Conservation (phyloP, 2,888 invertebrate genomes). For the Drosophila gaucha region DNA sequence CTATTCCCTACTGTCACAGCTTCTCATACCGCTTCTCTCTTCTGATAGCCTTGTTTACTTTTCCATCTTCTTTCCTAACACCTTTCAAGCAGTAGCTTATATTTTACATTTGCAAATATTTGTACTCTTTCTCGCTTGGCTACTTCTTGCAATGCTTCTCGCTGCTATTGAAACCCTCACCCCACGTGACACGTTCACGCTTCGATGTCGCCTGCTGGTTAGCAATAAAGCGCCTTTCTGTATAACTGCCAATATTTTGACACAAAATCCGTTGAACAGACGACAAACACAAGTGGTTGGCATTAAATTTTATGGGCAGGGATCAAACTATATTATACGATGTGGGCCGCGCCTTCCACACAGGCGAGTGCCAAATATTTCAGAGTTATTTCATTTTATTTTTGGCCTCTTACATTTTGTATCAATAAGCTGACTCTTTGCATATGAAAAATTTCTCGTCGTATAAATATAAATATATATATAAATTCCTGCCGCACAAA, state of each 20-base stretch:
- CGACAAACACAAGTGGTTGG: slow-evolving; percentile 53
- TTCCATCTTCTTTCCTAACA: background rate
- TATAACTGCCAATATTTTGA: slow-evolving; percentile 62
- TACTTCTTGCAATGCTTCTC: background rate
- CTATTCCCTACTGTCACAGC: background rate
- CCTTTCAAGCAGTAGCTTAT: background rate
- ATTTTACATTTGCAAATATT: background rate
- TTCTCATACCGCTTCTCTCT: background rate
- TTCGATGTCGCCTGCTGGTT: slow-evolving; percentile 22
- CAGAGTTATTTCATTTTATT: slow-evolving; percentile 20
- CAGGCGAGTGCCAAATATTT: slow-evolving; percentile 49
- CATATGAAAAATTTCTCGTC: slow-evolving; percentile 58
- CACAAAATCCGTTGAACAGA: slow-evolving; percentile 51
- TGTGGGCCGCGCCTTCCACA: slow-evolving; percentile 17
- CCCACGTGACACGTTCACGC: slow-evolving; percentile 27
- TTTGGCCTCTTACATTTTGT: slow-evolving; percentile 40
- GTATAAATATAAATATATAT: slow-evolving; percentile 58
- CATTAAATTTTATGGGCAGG: slow-evolving; percentile 68
- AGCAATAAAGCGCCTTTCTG: slow-evolving; percentile 28
- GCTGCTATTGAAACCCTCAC: background rate
- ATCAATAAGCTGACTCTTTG: slow-evolving; percentile 71
- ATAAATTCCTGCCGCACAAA: slow-evolving; percentile 63
- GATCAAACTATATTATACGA: slow-evolving; percentile 63
- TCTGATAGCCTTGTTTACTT: background rate
- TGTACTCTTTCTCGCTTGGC: background rate